Evolutionary conservation across 2,113 vertebrate genomes (phyloP).

Genomic region (Peromyscus polionotus): DNA sequence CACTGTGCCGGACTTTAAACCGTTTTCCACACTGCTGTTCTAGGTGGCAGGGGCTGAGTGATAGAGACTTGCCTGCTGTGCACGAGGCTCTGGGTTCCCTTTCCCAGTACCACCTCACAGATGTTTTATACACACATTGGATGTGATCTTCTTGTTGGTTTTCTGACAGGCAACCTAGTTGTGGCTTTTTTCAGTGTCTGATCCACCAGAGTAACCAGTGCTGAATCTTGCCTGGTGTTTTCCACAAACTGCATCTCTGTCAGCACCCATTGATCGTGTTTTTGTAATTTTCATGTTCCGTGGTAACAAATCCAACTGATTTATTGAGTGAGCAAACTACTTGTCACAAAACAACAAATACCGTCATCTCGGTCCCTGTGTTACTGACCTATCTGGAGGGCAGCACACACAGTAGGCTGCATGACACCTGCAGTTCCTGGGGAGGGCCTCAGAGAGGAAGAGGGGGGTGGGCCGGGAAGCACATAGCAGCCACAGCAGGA

Average conservation of each 20-base stretch:
- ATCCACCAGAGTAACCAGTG: neutral
- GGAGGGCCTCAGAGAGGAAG: neutral
- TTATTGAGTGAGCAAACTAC: neutral
- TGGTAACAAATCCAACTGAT: neutral
- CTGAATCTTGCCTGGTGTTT: neutral
- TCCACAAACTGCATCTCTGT: accelerated
- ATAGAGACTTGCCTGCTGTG: neutral
- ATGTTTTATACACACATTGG: neutral
- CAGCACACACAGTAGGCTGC: accelerated
- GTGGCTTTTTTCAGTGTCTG: neutral
- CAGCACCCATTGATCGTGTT: neutral
- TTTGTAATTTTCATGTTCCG: neutral
- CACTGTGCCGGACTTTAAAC: neutral
- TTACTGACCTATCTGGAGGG: neutral
- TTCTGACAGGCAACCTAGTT: neutral
- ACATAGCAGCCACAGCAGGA: neutral
- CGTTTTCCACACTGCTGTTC: too few species aligned
- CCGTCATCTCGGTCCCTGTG: neutral
- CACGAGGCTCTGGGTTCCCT: neutral
- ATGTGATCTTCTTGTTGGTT: neutral
- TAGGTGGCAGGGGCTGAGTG: neutral
- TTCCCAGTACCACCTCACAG: neutral
- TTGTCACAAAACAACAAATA: neutral
- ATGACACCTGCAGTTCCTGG: neutral
- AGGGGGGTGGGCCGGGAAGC: neutral